Conservation (phyloP, 2,888 invertebrate species). For the Aleiodes testaceus region DNA sequence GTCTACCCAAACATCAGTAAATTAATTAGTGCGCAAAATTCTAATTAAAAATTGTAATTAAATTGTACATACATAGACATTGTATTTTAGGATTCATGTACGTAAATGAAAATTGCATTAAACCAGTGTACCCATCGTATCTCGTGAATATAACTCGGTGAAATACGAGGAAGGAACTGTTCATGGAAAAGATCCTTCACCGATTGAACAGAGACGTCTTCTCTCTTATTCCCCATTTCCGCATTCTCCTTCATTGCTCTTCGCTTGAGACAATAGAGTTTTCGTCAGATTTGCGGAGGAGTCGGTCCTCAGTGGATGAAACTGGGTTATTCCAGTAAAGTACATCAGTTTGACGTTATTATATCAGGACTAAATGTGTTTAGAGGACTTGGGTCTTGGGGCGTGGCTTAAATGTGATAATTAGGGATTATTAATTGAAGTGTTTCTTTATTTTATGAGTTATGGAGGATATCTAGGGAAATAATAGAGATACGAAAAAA, state of each 20-base stretch:
- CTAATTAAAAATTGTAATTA: constrained; percentile 10
- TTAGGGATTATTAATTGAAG: no score
- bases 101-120: constrained; percentile 2
- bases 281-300: constrained; percentile 17
- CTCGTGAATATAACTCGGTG: constrained; percentile 3
- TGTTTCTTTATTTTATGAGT: no score
- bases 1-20: not conserved
- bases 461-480: no score
- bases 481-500: no score
- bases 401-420: not conserved
- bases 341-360: constrained; percentile 4
- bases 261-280: constrained; percentile 33
- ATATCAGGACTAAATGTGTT: constrained; percentile 8
- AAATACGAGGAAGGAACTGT: constrained; percentile 3
- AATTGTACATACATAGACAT: not conserved
- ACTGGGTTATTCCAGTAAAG: constrained; percentile 17
- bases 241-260: not conserved
- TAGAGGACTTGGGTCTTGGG: constrained; percentile 6
- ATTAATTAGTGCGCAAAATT: constrained; percentile 6
- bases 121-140: not conserved
- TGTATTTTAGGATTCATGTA: not conserved
- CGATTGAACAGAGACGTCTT: constrained; percentile 22
- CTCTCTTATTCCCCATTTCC: not conserved
- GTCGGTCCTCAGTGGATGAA: not conserved
- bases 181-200: not conserved